Evolutionary conservation across 2,113 vertebrate genomes (phyloP).

Genomic region (Glaucomys volans): DNA sequence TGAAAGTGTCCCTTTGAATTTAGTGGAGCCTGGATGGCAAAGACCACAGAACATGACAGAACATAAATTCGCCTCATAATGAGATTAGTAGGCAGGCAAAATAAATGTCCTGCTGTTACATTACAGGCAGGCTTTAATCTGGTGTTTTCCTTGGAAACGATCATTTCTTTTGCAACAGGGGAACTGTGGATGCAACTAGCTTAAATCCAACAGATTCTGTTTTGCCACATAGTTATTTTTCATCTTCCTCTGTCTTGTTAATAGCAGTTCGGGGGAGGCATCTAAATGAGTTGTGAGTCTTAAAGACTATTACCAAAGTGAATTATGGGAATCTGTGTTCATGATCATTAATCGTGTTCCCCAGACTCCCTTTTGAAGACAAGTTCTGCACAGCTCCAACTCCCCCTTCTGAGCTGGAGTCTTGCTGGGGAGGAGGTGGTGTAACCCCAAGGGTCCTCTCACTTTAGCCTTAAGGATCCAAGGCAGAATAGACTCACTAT

Average conservation of each 20-base stretch:
- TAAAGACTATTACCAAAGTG: conserved; percentile 60
- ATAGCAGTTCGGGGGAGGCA: conserved; percentile 24
- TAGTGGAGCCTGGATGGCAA: conserved; percentile 55
- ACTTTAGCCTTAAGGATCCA: not conserved
- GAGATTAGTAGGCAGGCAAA: conserved; percentile 75
- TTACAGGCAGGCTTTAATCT: conserved; percentile 69
- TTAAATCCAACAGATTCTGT: conserved; percentile 56
- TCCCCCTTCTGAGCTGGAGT: not conserved
- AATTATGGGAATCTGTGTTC: conserved; percentile 36
- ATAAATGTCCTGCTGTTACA: conserved; percentile 71
- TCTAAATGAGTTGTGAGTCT: conserved; percentile 61
- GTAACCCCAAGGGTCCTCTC: conserved; percentile 23
- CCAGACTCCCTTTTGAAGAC: conserved; percentile 45
- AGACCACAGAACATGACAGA: conserved; percentile 67
- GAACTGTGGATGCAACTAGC: not conserved
- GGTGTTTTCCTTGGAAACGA: conserved; percentile 66
- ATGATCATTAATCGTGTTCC: not conserved
- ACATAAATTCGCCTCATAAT: conserved; percentile 72
- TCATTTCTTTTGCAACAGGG: conserved; percentile 56
- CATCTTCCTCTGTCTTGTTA: conserved; percentile 67
- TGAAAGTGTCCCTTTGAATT: conserved; percentile 68
- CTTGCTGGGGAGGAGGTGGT: not conserved
- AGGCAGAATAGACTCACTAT: conserved; percentile 60
- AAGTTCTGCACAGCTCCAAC: not conserved
- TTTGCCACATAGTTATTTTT: conserved; percentile 63